Percentiles rank a stretch among this genome's conserved stretches.
phyloP scores from a whole-genome alignment of 2,113 vertebrate species.

The Procapra przewalskii region DNA sequence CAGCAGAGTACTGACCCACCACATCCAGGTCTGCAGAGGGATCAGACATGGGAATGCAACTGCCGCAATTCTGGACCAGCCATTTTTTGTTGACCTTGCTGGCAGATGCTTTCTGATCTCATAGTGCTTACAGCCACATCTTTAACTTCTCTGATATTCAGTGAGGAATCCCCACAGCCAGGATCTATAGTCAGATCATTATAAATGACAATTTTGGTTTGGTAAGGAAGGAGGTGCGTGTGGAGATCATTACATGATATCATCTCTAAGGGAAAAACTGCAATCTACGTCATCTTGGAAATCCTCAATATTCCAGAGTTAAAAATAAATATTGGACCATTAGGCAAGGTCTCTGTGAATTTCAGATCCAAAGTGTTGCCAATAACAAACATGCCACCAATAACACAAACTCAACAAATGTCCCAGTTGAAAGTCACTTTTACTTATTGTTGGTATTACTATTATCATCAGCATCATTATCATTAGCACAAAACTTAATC shows the following conservation, averaged over 20 bases:
- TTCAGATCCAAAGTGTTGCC: background rate
- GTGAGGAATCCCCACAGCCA: background rate
- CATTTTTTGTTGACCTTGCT: constrained; percentile 11
- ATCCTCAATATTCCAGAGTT: constrained; percentile 6
- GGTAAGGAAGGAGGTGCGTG: background rate
- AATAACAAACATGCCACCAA: background rate
- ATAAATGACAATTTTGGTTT: constrained; percentile 7
- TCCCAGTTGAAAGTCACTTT: constrained; percentile 30
- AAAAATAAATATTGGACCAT: background rate
- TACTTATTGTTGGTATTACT: constrained; percentile 23
- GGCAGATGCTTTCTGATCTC: constrained; percentile 1
- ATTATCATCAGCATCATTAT: constrained; percentile 33
- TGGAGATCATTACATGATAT: background rate
- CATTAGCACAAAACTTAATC: constrained; percentile 60
- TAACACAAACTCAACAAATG: constrained; percentile 43
- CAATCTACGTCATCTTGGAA: background rate
- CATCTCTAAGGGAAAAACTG: background rate
- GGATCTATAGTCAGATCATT: background rate
- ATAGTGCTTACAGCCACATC: background rate
- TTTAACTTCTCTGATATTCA: constrained; percentile 21
- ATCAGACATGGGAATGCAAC: background rate
- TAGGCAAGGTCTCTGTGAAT: constrained; percentile 10
- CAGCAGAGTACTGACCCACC: background rate
- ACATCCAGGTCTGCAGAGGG: background rate
- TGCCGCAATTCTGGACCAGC: background rate